These are phyloP conservation scores for Dasyornis broadbenti DNA, from an alignment of 2,113 vertebrate genomes.

Conservation along the genomic window DNA sequence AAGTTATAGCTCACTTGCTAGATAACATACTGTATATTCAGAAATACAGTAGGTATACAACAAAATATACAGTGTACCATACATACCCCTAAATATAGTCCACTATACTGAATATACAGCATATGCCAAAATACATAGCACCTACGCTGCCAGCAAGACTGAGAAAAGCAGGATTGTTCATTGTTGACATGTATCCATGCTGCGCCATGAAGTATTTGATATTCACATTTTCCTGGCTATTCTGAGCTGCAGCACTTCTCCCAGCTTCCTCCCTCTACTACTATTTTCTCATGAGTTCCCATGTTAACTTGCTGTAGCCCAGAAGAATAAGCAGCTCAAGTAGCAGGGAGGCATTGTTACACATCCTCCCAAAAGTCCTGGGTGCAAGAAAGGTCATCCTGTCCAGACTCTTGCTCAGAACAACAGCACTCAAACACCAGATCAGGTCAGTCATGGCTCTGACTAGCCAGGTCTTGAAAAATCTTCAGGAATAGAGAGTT, in stretches of 20 bases:
- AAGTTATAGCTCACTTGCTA: background rate
- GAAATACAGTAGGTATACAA: background rate
- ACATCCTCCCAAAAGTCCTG: background rate
- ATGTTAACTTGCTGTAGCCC: background rate
- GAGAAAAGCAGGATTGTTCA: background rate
- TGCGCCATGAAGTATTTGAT: background rate
- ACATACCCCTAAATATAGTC: background rate
- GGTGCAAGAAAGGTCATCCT: background rate
- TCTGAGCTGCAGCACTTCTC: background rate
- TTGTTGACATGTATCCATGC: background rate
- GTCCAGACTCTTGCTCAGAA: background rate
- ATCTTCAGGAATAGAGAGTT: background rate
- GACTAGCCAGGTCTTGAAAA: background rate
- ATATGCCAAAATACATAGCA: background rate
- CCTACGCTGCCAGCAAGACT: background rate
- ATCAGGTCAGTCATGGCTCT: background rate
- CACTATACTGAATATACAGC: background rate
- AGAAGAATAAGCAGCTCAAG: background rate
- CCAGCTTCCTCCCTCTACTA: background rate
- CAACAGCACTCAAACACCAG: background rate
- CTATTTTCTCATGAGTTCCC: background rate
- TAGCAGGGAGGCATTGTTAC: background rate
- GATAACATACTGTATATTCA: background rate
- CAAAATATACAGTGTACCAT: background rate
- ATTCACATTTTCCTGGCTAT: background rate